Conservation (phyloP, 2,888 invertebrate genomes). For the Dexiosoma caninum region DNA sequence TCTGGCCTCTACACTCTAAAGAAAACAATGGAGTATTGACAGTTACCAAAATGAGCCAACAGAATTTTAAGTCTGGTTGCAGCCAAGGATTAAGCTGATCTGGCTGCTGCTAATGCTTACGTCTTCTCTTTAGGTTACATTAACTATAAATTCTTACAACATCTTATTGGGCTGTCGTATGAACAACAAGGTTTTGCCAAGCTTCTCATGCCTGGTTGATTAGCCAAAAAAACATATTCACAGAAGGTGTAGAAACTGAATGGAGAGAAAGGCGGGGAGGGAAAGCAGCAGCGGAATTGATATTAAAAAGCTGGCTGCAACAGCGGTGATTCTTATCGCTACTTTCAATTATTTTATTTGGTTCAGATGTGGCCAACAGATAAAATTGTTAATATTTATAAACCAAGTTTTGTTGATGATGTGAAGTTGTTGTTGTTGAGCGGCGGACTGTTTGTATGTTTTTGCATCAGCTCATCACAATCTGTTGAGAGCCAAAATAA, state of each 20-base stretch:
- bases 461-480: slow-evolving; percentile 52
- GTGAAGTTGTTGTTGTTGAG: slow-evolving; percentile 33
- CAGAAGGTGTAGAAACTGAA: neutral
- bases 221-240: too few species aligned
- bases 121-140: slow-evolving; percentile 53
- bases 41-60: slow-evolving; percentile 52
- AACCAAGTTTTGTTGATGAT: slow-evolving; percentile 65
- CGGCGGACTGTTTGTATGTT: slow-evolving; percentile 19
- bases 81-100: slow-evolving; percentile 16
- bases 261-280: neutral
- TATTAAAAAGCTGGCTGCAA: slow-evolving; percentile 29
- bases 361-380: slow-evolving; percentile 76
- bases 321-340: slow-evolving; percentile 73
- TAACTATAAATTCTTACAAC: slow-evolving; percentile 61
- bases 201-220: slow-evolving; percentile 13
- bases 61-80: slow-evolving; percentile 19
- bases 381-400: slow-evolving; percentile 77
- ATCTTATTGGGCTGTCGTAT: slow-evolving; percentile 43
- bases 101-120: slow-evolving; percentile 30
- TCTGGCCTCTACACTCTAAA: slow-evolving; percentile 45
- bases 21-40: slow-evolving; percentile 58
- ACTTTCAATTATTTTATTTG: slow-evolving; percentile 78
- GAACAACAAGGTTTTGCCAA: slow-evolving; percentile 12
- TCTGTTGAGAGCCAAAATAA: slow-evolving; percentile 58
- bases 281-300: neutral